Conservation (phyloP, 2,113 vertebrate species). For the Neolamprologus brichardi region DNA sequence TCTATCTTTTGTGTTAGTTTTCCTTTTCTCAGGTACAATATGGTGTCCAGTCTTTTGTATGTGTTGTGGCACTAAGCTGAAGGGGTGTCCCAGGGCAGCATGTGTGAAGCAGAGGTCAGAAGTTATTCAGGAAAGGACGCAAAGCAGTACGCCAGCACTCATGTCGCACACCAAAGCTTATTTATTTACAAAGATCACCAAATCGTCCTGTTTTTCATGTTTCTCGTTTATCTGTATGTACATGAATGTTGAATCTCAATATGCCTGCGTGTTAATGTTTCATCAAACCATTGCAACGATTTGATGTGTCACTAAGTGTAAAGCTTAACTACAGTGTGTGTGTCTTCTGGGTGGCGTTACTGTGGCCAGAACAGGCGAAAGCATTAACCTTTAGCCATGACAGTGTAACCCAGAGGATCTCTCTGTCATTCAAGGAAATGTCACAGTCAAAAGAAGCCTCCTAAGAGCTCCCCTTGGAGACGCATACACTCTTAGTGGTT, state of each 20-base stretch:
- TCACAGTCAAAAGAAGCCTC: not conserved
- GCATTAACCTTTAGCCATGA: constrained; percentile 2
- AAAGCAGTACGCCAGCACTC: not conserved
- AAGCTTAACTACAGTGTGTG: not conserved
- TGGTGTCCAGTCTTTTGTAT: not conserved
- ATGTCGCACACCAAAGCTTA: not conserved
- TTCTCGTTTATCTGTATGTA: not conserved
- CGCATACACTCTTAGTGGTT: not conserved
- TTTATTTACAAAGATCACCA: not conserved
- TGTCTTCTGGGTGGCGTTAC: not conserved
- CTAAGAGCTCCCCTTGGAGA: not conserved
- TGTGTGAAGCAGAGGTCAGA: constrained; percentile 2
- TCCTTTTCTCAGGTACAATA: not conserved
- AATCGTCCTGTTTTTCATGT: not conserved
- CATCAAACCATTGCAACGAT: not conserved
- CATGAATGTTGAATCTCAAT: not conserved
- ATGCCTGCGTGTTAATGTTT: not conserved
- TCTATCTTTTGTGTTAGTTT: not conserved
- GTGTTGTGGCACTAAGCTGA: not conserved
- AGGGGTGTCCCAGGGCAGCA: not conserved
- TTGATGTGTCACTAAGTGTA: not conserved
- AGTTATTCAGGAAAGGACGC: not conserved
- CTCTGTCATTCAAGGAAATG: not conserved
- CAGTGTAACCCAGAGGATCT: not conserved
- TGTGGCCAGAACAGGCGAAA: not conserved